Percentiles rank a stretch among this genome's conserved stretches.
These are phyloP conservation scores for Acholoe squamosa DNA, from an alignment of 2,888 invertebrate genomes.

Conservation along the genomic window DNA sequence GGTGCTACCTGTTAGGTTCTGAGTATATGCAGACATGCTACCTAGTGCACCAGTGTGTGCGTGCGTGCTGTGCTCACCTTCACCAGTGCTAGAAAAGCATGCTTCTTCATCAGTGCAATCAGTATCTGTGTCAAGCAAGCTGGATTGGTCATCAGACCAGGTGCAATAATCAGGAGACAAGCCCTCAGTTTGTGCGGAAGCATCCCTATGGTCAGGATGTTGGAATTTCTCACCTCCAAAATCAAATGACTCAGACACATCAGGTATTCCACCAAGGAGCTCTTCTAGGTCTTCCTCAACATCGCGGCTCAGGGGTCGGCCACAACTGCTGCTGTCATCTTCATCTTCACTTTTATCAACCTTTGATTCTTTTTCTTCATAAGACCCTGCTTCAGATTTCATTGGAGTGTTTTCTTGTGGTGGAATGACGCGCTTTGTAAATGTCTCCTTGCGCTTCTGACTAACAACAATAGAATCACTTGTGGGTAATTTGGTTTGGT, in stretches of 20 bases:
- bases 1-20: not conserved
- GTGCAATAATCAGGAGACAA: conserved; percentile 13
- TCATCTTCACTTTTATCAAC: conserved; percentile 42
- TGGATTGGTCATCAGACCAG: conserved; percentile 38
- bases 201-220: conserved; percentile 14
- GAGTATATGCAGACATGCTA: conserved; percentile 47
- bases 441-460: conserved; percentile 37
- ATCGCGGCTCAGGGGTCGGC: conserved; percentile 29
- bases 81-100: conserved; percentile 53
- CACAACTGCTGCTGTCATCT: conserved; percentile 53
- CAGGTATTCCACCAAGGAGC: conserved; percentile 38
- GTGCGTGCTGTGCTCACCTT: conserved; percentile 39
- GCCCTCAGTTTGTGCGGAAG: conserved; percentile 59
- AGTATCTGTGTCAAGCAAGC: conserved; percentile 42
- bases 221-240: conserved; percentile 43
- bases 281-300: conserved; percentile 50
- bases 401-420: not conserved
- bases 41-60: not conserved
- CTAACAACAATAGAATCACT: conserved; percentile 49
- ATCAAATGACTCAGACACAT: conserved; percentile 50
- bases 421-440: not conserved
- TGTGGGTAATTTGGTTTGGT: not conserved
- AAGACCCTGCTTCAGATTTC: not conserved
- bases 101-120: conserved; percentile 49
- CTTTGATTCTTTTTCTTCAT: not conserved